Base-by-base conservation (phyloP, 2,113 vertebrate species). In the Apodemus sylvaticus region DNA sequence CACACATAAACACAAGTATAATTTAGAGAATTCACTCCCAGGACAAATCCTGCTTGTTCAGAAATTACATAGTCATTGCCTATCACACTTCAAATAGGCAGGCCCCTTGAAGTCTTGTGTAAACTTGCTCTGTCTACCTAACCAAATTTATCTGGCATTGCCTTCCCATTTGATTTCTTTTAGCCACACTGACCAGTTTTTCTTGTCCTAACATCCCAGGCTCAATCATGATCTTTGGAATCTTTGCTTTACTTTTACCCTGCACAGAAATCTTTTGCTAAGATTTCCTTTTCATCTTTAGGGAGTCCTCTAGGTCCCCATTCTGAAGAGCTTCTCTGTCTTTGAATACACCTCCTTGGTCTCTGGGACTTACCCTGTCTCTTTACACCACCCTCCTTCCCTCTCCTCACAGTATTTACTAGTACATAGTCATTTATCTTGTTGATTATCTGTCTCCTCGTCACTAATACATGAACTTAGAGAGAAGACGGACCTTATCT, bases 371-470 rank as follows among this genome's bases (percentile, higher is more conserved):
- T 55, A 7, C 16, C 39, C 11, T 29, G 1, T 51, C 20, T 93
- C 39, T 92, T 66, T 68, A 31, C 7, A 29, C 19, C 51, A 19
- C 0, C 12, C 19, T 34, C 1, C 1, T 70, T 60, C 16, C 8
- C 4, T 64, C 64, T 16, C 29, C 8, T 62, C 45, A 10, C 19
- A 58, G 45, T 31, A 36, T 2, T 51, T 53, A 5, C 71, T 48
- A 53, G 22, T 58, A 22, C 20, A 70, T 58, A 90, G 90, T 45
- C 82, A 93, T 81, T 89, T 76, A 51, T 89, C 94, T 76, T 96
- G 62, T 71, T 91, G 86, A 85, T 66, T 87, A 82, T 85, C 96
- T 93, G 62, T 66, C 83, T 95, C 58, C 29, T 45, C 29, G 42
- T 88, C 34, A 85, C 64, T 77, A 60, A 53, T 85, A 70, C 86